Conservation (phyloP, 2,797 vertebrate species). For the Hydrophis major region DNA sequence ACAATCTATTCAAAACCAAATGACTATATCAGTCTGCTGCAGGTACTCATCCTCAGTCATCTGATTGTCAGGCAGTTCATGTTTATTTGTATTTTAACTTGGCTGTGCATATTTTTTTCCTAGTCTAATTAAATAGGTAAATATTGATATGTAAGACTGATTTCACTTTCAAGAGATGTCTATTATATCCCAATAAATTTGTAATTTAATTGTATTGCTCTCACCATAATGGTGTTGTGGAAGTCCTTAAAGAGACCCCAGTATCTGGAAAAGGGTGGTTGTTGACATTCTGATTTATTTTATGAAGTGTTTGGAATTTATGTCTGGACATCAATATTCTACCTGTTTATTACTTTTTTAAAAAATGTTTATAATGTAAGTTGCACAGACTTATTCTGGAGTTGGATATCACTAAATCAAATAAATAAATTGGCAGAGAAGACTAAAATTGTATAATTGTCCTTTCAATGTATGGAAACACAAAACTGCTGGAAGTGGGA, state of each 20-base stretch:
- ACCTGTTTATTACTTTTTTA: neutral
- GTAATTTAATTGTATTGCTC: neutral
- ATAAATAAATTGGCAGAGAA: neutral
- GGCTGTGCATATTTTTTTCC: neutral
- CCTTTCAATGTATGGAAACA: neutral
- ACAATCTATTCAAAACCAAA: neutral
- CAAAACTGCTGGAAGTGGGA: neutral
- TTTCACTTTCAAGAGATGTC: neutral
- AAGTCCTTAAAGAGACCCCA: neutral
- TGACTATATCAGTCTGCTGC: neutral
- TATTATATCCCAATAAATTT: neutral
- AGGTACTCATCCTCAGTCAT: neutral
- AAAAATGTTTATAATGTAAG: neutral
- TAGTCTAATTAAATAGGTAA: neutral
- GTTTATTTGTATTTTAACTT: neutral
- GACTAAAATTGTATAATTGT: neutral
- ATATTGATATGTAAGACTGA: neutral
- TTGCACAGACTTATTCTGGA: neutral
- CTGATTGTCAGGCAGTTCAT: neutral
- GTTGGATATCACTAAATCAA: neutral
- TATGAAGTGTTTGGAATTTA: neutral
- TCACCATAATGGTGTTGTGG: neutral
- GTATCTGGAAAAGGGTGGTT: neutral
- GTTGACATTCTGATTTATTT: neutral
- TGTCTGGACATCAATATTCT: neutral